These are phyloP conservation scores for Chondrilla cf. caribensis DNA, from an alignment of 37 sponge, comb jelly and placozoan species.

Conservation along the genomic window DNA sequence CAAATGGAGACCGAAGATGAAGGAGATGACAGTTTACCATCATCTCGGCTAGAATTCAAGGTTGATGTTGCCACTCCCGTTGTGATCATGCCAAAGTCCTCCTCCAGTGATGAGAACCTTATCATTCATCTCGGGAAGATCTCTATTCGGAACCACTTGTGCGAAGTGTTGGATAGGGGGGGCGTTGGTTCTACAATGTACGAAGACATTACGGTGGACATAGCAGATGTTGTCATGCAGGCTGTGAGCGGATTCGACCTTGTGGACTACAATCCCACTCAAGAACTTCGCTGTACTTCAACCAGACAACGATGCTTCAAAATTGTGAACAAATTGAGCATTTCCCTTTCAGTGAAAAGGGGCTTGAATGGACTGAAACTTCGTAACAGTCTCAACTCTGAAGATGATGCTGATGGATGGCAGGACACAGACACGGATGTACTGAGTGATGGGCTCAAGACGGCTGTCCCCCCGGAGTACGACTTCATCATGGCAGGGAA, in stretches of 20 bases:
- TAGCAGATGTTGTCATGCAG: conserved; percentile 1
- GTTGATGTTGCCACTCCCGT: conserved; percentile 66
- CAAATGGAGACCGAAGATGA: too few relatives aligned
- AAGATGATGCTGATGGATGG: neutral
- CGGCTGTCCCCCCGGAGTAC: neutral
- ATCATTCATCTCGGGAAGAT: conserved; percentile 84
- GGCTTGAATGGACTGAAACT: conserved; percentile 2
- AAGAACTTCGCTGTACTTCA: conserved; percentile 8
- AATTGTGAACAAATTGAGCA: conserved; percentile 47
- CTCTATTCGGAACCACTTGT: conserved; percentile 51
- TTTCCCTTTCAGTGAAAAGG: conserved; percentile 37
- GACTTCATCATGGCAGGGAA: conserved; percentile 24
- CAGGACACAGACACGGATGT: neutral
- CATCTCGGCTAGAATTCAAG: conserved; percentile 19
- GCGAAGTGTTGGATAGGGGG: neutral
- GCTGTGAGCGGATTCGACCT: conserved; percentile 41
- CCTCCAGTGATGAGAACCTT: conserved; percentile 39
- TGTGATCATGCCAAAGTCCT: conserved; percentile 54
- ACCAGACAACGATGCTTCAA: conserved; percentile 32
- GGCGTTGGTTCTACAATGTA: neutral
- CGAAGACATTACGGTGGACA: neutral
- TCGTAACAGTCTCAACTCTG: neutral
- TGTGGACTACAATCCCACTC: neutral
- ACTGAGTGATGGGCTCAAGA: conserved; percentile 3
- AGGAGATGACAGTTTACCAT: too few relatives aligned